Base-by-base conservation (phyloP, 2,888 invertebrate species). In the Tillus elongatus region DNA sequence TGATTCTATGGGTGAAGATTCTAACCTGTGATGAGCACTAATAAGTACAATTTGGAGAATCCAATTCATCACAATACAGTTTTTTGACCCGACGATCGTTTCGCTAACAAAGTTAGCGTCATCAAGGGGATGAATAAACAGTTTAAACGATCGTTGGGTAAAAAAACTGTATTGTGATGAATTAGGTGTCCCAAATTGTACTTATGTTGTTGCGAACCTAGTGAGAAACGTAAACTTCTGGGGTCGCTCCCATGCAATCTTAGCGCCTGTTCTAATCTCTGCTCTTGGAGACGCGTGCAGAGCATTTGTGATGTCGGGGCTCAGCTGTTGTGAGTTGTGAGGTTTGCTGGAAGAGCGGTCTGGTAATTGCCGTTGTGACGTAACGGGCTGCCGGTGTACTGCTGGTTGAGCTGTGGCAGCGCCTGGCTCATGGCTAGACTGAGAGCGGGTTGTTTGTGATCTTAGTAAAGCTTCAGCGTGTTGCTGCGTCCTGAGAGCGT, bases 391-490 rank as follows among this genome's bases (percentile, higher is more conserved):
- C 59, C 59, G 47, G 50, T 63, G 39, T 64, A 64, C 41, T 68
- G 66, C 40, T 64, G 64, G 46, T 65, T 66, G 19, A 65, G 54
- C 43, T 64, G 64, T 14, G 66, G 64, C 46, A 65, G 49, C 54
- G 71, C 63, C 51, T 83, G 82, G 4, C 77, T 77, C 46, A 88
- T 88, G 19, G 88, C 89, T 40, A 89, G 64, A 53, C 89, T 72
- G 24, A 90, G 69, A 3, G 83, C 82, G 1, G 87, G 87, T 61
- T 89, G 88, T 88, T 57, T 90, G 89, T 50, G 85, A 84, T 56
- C 89, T 72, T 13, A 90, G 68, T 35, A 89, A 69, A 0, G 83
- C 84, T 61, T 87, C 87, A 1, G 82, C 81, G 56, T 86, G 86
- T 42, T 64, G 64, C 45, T 70, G 67, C 61, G 72, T 66, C 49